Evolutionary conservation across 1,140 invertebrate genomes (phyloP), one percentile per base, ranked within the genome.

Genomic region (Leguminivora glycinivorella): DNA sequence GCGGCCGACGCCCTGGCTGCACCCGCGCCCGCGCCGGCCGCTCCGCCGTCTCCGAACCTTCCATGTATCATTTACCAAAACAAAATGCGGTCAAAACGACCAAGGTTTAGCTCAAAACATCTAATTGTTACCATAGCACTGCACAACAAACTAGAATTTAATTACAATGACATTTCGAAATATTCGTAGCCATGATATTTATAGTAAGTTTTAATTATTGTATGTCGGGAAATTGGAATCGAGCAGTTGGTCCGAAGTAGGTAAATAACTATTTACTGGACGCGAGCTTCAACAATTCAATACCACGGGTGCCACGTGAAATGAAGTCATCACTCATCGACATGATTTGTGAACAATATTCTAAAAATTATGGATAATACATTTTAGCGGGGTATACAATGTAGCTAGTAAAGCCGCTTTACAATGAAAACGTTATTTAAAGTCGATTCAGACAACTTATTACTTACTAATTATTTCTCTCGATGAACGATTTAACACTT

Each of bases 1-100:
- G 10, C 31, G 31, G 31, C 31, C 9, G 31, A 9, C 26, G 26
- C 2, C n/a, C n/a, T 29, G 26, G 26, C 26, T 29, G 26, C 26
- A 14, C 40, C 40, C 40, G 1, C 6, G 4, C 34, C 10, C 6
- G 12, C 40, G 14, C 40, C 34, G 34, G 1, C 2, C 10, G 6
- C 34, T 10, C 17, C 19, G 52, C 14, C 22, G 56, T 71, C 71
- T 66, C 52, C 17, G 25, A 29, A 63, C 58, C 58, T 31, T 14
- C 26, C 24, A 26, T 60, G 56, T 26, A 26, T 52, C 29, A 31
- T 29, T 60, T 14, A 14, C 24, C 7, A 31, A 31, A 63, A 63
- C 58, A 31, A 63, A 63, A 63, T 14, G 26, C 5, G 17, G n/a
- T 29, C 17, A 17, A 63, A 26, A 58, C 24, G 56, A 26, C 9